Evolutionary conservation across 2,797 vertebrate species (phyloP).

Genomic region (Prionace glauca): DNA sequence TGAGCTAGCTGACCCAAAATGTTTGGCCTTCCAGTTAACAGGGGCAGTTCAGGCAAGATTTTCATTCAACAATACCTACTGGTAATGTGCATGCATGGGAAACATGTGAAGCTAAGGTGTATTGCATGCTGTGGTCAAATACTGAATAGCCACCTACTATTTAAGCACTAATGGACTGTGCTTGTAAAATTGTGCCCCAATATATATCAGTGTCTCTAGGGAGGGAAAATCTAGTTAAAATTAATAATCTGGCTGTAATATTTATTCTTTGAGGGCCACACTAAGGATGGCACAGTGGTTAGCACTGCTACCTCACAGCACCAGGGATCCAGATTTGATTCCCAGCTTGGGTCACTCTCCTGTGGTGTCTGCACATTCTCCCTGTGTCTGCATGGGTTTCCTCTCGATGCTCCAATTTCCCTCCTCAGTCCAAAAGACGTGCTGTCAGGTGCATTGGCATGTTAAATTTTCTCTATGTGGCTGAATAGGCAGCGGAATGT

Average conservation of each 20-base stretch:
- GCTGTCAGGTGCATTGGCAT: too few relatives aligned
- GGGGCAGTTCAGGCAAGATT: not conserved
- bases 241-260: not conserved
- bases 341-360: too few relatives aligned
- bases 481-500: too few relatives aligned
- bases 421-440: too few relatives aligned
- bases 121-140: not conserved
- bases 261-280: not conserved
- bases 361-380: too few relatives aligned
- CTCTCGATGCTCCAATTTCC: too few relatives aligned
- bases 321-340: too few relatives aligned
- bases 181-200: not conserved
- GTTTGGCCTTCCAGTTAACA: not conserved
- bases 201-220: not conserved
- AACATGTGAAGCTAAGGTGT: not conserved
- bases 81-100: not conserved
- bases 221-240: not conserved
- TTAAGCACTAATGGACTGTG: not conserved
- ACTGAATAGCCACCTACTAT: not conserved
- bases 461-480: too few relatives aligned
- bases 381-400: too few relatives aligned
- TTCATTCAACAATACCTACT: not conserved
- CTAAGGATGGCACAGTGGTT: too few relatives aligned
- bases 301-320: too few relatives aligned
- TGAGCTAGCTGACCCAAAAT: not conserved